Evolutionary conservation across 2,113 vertebrate species (phyloP).

Genomic region (Aptenodytes forsteri): DNA sequence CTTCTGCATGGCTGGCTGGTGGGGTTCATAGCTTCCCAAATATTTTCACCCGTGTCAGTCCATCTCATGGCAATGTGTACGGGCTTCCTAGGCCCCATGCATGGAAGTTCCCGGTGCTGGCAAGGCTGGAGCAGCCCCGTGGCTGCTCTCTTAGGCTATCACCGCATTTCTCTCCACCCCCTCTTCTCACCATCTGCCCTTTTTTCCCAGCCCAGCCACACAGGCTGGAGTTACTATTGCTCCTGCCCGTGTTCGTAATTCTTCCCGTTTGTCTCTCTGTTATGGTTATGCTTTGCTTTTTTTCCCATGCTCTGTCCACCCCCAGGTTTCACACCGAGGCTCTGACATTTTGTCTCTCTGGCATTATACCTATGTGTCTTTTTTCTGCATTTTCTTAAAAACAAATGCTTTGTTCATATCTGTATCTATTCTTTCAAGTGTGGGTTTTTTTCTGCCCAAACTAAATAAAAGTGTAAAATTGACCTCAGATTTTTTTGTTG

Average conservation of each 20-base stretch:
- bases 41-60: background rate
- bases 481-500: background rate
- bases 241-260: background rate
- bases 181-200: background rate
- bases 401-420: accelerated
- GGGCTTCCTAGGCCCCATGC: background rate
- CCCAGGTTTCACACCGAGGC: background rate
- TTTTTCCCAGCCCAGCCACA: background rate
- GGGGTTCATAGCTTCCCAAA: background rate
- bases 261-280: background rate
- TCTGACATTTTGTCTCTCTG: background rate
- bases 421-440: background rate
- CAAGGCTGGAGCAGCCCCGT: accelerated
- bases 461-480: background rate
- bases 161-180: accelerated
- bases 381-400: background rate
- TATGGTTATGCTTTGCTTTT: background rate
- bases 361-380: background rate
- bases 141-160: background rate
- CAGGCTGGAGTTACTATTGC: background rate
- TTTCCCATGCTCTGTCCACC: background rate
- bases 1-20: background rate
- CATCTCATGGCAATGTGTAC: background rate
- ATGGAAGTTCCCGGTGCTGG: background rate
- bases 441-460: background rate